phyloP scores from a whole-genome alignment of 2,113 vertebrate species.

The Dicaeum eximium region DNA sequence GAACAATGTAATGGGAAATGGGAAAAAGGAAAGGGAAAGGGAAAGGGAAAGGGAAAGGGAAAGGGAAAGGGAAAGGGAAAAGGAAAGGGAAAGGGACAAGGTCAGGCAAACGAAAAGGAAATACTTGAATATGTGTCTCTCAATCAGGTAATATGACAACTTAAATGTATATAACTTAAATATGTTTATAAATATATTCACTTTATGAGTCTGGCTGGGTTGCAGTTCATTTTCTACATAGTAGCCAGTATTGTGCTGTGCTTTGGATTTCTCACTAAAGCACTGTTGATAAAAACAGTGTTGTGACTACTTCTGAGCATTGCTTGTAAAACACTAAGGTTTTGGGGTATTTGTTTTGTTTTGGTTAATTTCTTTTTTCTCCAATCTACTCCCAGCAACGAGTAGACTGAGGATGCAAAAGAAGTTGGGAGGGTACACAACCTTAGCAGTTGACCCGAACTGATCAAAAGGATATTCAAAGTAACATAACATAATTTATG shows the following conservation, averaged over 20 bases:
- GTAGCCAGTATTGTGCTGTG: too few species aligned
- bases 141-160: not conserved
- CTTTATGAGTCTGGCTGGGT: fast-evolving
- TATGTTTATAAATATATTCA: not conserved
- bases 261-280: not conserved
- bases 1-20: not conserved
- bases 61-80: not conserved
- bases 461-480: not conserved
- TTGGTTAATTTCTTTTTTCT: fast-evolving
- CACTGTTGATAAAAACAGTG: not conserved
- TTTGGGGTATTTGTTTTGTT: fast-evolving
- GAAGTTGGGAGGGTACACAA: not conserved
- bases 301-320: not conserved
- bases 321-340: not conserved
- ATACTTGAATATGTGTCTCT: not conserved
- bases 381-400: not conserved
- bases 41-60: not conserved
- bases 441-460: not conserved
- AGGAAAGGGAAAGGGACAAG: not conserved
- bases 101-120: not conserved
- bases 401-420: not conserved
- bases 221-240: not conserved
- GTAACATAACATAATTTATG: not conserved
- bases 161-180: not conserved
- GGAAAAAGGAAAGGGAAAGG: not conserved